Evolutionary conservation across 2,113 vertebrate species (phyloP), one percentile per base, ranked within the genome.

Genomic region (Ceyx cyanopectus): DNA sequence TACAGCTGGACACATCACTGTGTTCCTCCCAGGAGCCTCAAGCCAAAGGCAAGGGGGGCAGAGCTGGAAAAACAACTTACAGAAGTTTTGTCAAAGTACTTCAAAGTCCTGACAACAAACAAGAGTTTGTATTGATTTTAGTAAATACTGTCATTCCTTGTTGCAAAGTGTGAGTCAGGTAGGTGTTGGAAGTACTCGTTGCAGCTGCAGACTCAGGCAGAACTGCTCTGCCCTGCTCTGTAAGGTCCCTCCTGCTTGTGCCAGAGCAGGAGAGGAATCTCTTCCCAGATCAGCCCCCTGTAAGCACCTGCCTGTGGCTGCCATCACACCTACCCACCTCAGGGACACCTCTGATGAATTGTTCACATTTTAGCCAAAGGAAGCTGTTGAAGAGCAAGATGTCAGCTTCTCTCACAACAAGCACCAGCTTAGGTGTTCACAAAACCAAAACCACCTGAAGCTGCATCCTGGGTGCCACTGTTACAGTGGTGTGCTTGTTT

Each of bases 1-100:
- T 87, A 78, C 87, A 97, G 75, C 73, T 84, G 78, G 70, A 53
- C 15, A 56, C 7, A 96, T 76, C 56, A 32, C 16, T 95, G 13
- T 70, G 37, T 17, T 72, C 54, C 77, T 87, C 81, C 91, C 43
- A 92, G 92, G 81, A 89, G 46, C 14, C 3, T 43, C 8, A 8
- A 62, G 29, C 11, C n/a, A 81, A 61, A 82, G 29, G 45, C 41
- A 30, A 15, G 14, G 11, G 0, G 5, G 6, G 16, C 2, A 13
- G 0, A 7, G 9, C 3, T 72, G 27, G 26, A 58, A 41, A 58
- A 87, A 26, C 26, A 70, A 45, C 17, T 32, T 66, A n/a, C 43
- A 67, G 26, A 69, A 65, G 7, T 79, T 82, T n/a, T 7, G 37
- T 37, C 21, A 24, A 61, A 61, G 21, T 74, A 74, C 30, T 74